Evolutionary conservation across 2,797 vertebrate genomes (phyloP).

Genomic region (Neoniphon sammara): DNA sequence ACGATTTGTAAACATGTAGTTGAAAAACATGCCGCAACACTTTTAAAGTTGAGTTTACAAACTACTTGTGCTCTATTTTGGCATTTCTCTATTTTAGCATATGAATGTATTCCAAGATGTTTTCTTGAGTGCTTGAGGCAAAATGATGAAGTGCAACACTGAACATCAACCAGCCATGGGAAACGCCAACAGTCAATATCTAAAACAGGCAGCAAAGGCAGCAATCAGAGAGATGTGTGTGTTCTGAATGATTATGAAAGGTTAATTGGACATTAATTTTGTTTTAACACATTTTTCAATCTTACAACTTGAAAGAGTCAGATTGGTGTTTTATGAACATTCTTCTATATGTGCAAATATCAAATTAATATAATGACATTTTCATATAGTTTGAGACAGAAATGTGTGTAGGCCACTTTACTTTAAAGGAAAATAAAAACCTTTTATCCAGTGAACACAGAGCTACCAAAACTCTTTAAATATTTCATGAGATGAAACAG

Average conservation of each 20-base stretch:
- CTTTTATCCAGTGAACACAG: not conserved
- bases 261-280: not conserved
- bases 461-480: slow-evolving; percentile 2
- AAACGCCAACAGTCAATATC: not conserved
- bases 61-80: not conserved
- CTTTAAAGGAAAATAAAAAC: too few species aligned
- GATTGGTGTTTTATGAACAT: too few species aligned
- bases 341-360: too few species aligned
- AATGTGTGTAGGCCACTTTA: too few species aligned
- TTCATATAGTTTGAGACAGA: too few species aligned
- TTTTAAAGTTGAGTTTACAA: not conserved
- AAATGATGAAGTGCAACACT: not conserved
- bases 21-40: too few species aligned
- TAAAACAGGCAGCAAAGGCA: not conserved
- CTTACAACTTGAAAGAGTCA: not conserved
- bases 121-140: not conserved
- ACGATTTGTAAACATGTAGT: too few species aligned
- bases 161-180: not conserved
- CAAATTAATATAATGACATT: too few species aligned
- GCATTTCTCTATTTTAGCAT: not conserved
- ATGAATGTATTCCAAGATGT: not conserved
- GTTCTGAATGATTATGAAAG: not conserved
- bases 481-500: not conserved
- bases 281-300: not conserved
- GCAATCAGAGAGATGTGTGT: not conserved